Percentiles rank a stretch among this genome's conserved stretches.
These are phyloP conservation scores for Drosophila cognata DNA, from an alignment of 2,888 invertebrate species.

Conservation along the genomic window DNA sequence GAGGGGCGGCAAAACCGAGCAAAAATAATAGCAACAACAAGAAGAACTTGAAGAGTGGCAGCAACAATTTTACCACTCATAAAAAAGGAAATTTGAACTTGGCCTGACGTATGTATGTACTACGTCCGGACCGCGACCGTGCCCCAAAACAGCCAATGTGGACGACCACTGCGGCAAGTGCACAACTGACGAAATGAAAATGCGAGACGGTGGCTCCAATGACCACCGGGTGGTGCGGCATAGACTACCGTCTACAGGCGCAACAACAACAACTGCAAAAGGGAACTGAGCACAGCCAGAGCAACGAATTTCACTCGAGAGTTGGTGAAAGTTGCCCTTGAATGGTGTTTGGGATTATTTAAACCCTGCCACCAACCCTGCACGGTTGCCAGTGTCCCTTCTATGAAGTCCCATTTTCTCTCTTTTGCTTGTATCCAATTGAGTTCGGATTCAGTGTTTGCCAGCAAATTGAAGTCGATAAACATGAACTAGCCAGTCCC, in stretches of 20 bases:
- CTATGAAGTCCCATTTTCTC: slow-evolving; percentile 37
- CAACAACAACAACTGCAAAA: slow-evolving; percentile 25
- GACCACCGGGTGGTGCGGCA: slow-evolving; percentile 41
- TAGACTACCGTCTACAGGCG: not conserved
- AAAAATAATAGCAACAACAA: slow-evolving; percentile 61
- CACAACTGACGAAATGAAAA: slow-evolving; percentile 67
- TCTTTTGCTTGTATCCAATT: slow-evolving; percentile 44
- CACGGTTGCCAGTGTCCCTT: not conserved
- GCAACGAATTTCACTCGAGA: slow-evolving; percentile 59
- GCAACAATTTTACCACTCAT: slow-evolving; percentile 77
- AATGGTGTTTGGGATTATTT: slow-evolving; percentile 75
- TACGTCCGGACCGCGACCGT: slow-evolving; percentile 56
- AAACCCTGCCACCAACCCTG: slow-evolving; percentile 1
- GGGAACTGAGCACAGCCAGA: slow-evolving; percentile 26
- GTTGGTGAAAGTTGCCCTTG: slow-evolving; percentile 82
- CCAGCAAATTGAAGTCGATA: slow-evolving; percentile 75
- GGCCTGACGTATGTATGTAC: slow-evolving; percentile 72
- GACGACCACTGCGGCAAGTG: slow-evolving; percentile 74
- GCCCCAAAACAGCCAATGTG: slow-evolving; percentile 65
- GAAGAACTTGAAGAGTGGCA: slow-evolving; percentile 37
- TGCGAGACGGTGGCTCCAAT: slow-evolving; percentile 65
- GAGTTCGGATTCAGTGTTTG: slow-evolving; percentile 64
- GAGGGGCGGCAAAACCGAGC: slow-evolving; percentile 34
- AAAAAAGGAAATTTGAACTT: slow-evolving; percentile 82
- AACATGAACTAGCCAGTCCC: slow-evolving; percentile 45